Base-by-base conservation (phyloP, 2,113 vertebrate species). In the Argyrosomus japonicus region DNA sequence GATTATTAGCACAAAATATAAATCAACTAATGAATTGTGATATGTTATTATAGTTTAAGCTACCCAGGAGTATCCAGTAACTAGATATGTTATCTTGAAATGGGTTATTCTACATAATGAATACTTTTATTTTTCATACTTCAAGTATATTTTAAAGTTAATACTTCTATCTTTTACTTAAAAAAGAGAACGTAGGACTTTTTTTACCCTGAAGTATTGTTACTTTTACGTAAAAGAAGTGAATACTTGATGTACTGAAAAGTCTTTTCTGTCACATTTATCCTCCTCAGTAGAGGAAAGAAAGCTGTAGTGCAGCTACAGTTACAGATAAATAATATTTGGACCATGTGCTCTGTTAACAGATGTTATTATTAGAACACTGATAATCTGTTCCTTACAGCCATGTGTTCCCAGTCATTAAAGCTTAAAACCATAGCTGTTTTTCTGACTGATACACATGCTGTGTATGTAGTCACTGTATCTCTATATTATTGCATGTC, bases 401-500 rank as follows among this genome's bases (percentile, higher is more conserved):
- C 5, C 11, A 53, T 21, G 10, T 8, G 15, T 51, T 62, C 6
- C 43, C 18, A 29, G 27, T 29, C 58, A 75, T 27, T 62, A 8
- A 62, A 17, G 45, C 13, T 75, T 12, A 17, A 51, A 63, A 21
- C 9, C 3, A 2, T 17, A 11, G 32, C 32, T 27, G 36, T 29
- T 77, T n/a, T 77, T 57, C 62, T 57, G 23, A 47, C 36, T 15
- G 25, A 50, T 48, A 47, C 11, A 47, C 9, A n/a, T 72, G 36
- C 11, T 45, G 19, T 23, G 15, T 32, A 11, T 23, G 3, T 23
- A 51, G 45, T 23, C 27, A 50, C 5, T 64, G 8, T 62, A 23
- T 51, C 29, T 62, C 15, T 53, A 4, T 53, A 4, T 63, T 63
- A 8, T 61, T 62, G 12, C 21, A 53, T 25, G 32, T 45, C 15